Percentiles rank a stretch among this genome's conserved stretches.
Evolutionary conservation across 2,113 vertebrate genomes (phyloP).

Genomic region (Sialia sialis): DNA sequence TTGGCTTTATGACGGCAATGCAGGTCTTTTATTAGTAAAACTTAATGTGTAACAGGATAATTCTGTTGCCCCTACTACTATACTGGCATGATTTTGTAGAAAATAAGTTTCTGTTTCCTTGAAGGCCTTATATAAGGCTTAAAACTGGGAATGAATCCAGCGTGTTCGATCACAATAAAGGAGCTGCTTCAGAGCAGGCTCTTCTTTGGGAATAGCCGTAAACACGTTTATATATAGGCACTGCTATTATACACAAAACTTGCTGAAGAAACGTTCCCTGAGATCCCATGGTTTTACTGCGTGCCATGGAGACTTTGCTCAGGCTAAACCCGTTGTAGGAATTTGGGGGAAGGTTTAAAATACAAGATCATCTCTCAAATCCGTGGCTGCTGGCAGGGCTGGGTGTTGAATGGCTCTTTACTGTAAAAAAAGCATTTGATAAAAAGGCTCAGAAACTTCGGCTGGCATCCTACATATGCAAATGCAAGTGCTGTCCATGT

Average conservation of each 20-base stretch:
- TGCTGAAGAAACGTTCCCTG: not conserved
- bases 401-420: not conserved
- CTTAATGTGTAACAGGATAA: conserved; percentile 41
- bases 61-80: conserved; percentile 38
- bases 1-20: conserved; percentile 42
- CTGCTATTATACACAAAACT: not conserved
- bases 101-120: conserved; percentile 52
- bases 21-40: conserved; percentile 29
- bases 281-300: not conserved
- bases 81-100: not conserved
- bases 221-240: conserved; percentile 40
- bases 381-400: not conserved
- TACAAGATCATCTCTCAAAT: not conserved
- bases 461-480: conserved; percentile 4
- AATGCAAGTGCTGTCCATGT: not conserved
- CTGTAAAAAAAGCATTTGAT: not conserved
- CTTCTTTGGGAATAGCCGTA: conserved; percentile 7
- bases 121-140: conserved; percentile 40
- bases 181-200: conserved; percentile 20
- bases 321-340: not conserved
- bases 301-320: not conserved
- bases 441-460: not conserved
- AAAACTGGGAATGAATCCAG: conserved; percentile 44
- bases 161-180: conserved; percentile 18
- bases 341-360: not conserved